Evolutionary conservation across 2,888 invertebrate species (phyloP), one percentile per base, ranked within the genome.

Genomic region (Nymphalis polychloros): DNA sequence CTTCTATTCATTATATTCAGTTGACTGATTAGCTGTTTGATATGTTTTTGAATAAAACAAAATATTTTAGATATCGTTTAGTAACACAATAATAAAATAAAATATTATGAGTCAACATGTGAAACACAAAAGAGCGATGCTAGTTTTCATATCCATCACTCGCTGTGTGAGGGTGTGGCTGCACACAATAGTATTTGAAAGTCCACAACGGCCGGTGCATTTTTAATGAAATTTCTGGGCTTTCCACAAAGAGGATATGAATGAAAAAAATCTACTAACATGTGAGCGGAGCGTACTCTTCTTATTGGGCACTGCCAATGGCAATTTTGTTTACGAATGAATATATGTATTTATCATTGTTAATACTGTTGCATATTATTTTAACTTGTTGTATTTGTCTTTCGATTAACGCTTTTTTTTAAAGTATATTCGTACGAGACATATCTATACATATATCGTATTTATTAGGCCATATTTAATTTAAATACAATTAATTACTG

Each of bases 201-300:
- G 71, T 77, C 71, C 67, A 73, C 66, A 60, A 69, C 59, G 74
- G 73, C 74, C 78, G 78, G 80, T 82, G 84, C 80, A 83, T 83
- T 87, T 71, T 87, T 87, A 87, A 89, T 88, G 85, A 87, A 89
- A 89, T 89, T 85, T 87, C 84, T 82, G 83, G 83, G 87, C 83
- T 87, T 83, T 85, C 84, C 88, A 83, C 87, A 85, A 85, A 86
- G 84, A 82, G 83, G 82, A 81, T 83, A 79, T 82, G 81, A 83
- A 84, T 84, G 81, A 84, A 87, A 87, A 23, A 57, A 84, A 84
- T 81, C 73, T 79, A 78, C 77, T 78, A 81, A 80, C 80, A 82
- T 79, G 78, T 71, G 79, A 71, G 72, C 68, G 59, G 67, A 68
- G 69, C 68, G 68, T 64, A 48, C 49, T 67, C 55, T 66, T 69